Evolutionary conservation across 2,888 invertebrate species (phyloP).

Genomic region (Drosophila setosimentum): DNA sequence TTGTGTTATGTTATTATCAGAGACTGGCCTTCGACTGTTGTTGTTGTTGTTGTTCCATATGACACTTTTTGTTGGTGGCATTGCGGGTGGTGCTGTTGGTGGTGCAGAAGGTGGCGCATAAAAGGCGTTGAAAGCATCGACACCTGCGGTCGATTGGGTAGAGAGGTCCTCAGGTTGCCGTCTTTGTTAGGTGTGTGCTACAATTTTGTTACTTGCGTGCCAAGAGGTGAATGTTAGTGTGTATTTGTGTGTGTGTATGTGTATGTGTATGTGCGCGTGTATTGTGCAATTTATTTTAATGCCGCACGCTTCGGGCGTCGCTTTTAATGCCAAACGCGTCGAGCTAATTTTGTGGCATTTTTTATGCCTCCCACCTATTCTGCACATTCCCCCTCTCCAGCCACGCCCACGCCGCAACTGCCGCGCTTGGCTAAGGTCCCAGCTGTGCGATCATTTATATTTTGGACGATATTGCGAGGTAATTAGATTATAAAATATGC

Average conservation of each 20-base stretch:
- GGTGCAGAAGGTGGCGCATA: constrained; percentile 29
- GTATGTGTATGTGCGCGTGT: constrained; percentile 46
- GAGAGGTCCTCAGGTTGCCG: constrained; percentile 32
- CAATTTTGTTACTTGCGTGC: constrained; percentile 46
- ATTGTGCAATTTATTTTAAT: constrained; percentile 77
- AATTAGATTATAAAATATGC: constrained; percentile 83
- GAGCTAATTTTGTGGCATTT: constrained; percentile 78
- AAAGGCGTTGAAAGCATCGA: constrained; percentile 75
- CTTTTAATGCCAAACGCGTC: constrained; percentile 78
- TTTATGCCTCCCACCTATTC: constrained; percentile 26
- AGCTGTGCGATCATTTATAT: constrained; percentile 76
- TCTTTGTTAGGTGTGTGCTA: constrained; percentile 44
- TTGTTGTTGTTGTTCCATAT: constrained; percentile 56
- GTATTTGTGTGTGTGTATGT: not conserved
- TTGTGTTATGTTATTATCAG: constrained; percentile 76
- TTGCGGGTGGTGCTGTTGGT: not conserved
- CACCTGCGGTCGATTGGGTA: constrained; percentile 67
- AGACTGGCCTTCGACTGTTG: constrained; percentile 27
- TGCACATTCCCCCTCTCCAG: constrained; percentile 19
- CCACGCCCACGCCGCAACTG: constrained; percentile 21
- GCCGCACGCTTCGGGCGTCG: constrained; percentile 76
- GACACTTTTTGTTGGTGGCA: constrained; percentile 56
- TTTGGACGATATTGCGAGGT: constrained; percentile 68
- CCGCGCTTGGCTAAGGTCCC: constrained; percentile 48
- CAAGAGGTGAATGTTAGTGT: constrained; percentile 17